Evolutionary conservation across 2,888 invertebrate genomes (phyloP).

Genomic region (Caenorhabditis sp.): DNA sequence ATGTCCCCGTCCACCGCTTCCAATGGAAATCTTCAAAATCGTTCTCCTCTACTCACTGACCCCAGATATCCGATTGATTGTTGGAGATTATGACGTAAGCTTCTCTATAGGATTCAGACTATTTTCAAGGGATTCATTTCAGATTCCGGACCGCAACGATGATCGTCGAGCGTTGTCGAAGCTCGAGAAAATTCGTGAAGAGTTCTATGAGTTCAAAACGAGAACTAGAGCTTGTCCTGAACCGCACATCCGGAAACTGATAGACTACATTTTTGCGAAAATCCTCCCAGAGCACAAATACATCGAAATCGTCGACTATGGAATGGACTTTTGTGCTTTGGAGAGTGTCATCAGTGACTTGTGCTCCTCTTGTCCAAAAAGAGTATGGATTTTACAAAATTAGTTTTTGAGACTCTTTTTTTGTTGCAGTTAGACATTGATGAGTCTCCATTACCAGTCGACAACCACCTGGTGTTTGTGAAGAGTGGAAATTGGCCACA

Average conservation of each 20-base stretch:
- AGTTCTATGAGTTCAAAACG: slow-evolving; percentile 9
- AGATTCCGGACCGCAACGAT: slow-evolving; percentile 6
- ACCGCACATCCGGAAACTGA: neutral
- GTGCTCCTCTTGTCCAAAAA: slow-evolving; percentile 24
- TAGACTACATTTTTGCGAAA: slow-evolving; percentile 27
- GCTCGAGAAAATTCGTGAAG: slow-evolving; percentile 33
- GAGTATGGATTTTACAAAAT: neutral
- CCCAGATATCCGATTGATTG: slow-evolving; percentile 10
- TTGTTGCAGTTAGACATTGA: neutral
- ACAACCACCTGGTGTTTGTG: slow-evolving; percentile 17
- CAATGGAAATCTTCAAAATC: slow-evolving; percentile 22
- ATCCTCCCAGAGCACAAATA: slow-evolving; percentile 4
- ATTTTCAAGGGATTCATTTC: no score
- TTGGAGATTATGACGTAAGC: slow-evolving; percentile 21
- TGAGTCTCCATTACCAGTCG: neutral
- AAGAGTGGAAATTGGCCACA: neutral
- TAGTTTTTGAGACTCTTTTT: neutral
- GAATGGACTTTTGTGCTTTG: neutral
- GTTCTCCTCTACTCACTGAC: slow-evolving; percentile 1
- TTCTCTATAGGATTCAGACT: neutral
- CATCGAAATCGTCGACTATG: slow-evolving; percentile 19
- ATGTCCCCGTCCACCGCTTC: neutral
- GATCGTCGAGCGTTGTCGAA: slow-evolving; percentile 1
- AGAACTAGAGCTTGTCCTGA: neutral
- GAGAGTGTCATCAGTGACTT: neutral